phyloP scores from a whole-genome alignment of 2,888 invertebrate genomes.

The Patella caerulea region DNA sequence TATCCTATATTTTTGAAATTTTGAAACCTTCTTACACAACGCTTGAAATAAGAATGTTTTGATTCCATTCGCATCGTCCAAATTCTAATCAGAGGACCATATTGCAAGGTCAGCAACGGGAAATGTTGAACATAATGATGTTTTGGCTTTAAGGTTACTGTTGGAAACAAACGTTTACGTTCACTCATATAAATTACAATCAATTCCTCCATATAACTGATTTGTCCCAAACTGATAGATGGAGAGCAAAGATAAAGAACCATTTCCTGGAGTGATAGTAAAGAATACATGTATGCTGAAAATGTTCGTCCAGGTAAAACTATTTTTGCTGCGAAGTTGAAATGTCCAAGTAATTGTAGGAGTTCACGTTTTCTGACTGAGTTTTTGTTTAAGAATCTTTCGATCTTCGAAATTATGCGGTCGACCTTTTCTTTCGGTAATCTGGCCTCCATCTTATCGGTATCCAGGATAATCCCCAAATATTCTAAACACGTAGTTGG shows the following conservation, averaged over 20 bases:
- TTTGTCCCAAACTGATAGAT: neutral
- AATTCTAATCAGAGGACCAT: slow-evolving; percentile 13
- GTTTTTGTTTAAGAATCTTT: slow-evolving; percentile 13
- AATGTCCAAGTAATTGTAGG: slow-evolving; percentile 27
- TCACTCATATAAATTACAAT: slow-evolving; percentile 11
- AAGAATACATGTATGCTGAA: slow-evolving; percentile 28
- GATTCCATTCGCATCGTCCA: slow-evolving; percentile 20
- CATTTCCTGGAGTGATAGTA: slow-evolving; percentile 5
- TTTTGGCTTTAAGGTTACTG: slow-evolving; percentile 1
- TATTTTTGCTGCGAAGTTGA: slow-evolving; percentile 31
- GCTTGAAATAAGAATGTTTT: slow-evolving; percentile 16
- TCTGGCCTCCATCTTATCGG: slow-evolving; percentile 30
- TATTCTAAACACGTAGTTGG: slow-evolving; percentile 34
- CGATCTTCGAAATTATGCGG: slow-evolving; percentile 22
- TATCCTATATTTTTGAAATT: slow-evolving; percentile 15
- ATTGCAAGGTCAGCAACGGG: slow-evolving; percentile 9
- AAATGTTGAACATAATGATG: slow-evolving; percentile 8
- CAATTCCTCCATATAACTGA: slow-evolving; percentile 2
- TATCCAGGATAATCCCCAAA: slow-evolving; percentile 33
- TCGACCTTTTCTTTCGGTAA: slow-evolving; percentile 27
- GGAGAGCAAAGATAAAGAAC: slow-evolving; percentile 5
- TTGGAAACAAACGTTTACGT: slow-evolving; percentile 6
- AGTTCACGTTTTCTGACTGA: slow-evolving; percentile 33
- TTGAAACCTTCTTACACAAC: slow-evolving; percentile 11
- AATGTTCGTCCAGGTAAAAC: slow-evolving; percentile 35